A percentile compares a stretch with the other conserved stretches of the same genome.
These are phyloP conservation scores for Noctua pronuba DNA, from an alignment of 2,888 invertebrate species.

Conservation along the genomic window DNA sequence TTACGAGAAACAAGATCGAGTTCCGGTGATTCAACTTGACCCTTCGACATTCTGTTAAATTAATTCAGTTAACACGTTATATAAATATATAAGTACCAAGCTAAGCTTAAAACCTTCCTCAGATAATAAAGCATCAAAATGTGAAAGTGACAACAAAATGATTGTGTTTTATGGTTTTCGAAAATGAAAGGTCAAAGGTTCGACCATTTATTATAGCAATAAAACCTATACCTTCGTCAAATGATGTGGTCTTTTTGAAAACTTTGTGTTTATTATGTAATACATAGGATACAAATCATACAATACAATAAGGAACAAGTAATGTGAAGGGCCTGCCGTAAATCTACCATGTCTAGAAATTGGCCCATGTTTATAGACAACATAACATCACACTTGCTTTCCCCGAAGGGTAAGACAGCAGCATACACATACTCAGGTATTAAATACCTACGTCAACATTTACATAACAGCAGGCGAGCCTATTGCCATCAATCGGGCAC, in stretches of 20 bases:
- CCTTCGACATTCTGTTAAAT: conserved; percentile 27
- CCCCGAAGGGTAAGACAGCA: neutral
- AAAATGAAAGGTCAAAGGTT: conserved; percentile 48
- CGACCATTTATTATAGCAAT: conserved; percentile 36
- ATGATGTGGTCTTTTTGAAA: conserved; percentile 26
- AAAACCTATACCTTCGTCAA: conserved; percentile 30
- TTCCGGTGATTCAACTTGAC: conserved; percentile 20
- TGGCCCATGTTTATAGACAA: neutral
- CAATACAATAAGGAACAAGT: neutral
- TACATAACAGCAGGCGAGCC: neutral
- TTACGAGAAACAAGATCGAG: conserved; percentile 41
- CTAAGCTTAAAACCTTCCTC: conserved; percentile 29
- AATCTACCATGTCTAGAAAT: neutral
- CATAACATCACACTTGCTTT: neutral
- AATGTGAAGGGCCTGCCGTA: neutral
- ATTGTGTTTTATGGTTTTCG: conserved; percentile 46
- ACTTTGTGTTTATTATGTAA: conserved; percentile 15
- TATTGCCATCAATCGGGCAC: neutral
- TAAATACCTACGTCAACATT: neutral
- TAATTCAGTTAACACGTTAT: conserved; percentile 21
- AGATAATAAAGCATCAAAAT: conserved; percentile 40
- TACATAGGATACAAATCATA: neutral
- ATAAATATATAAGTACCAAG: conserved; percentile 22
- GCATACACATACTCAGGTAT: neutral
- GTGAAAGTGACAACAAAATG: conserved; percentile 54